Evolutionary conservation across 2,888 invertebrate species (phyloP).

Genomic region (Alviniconcha strummeri): DNA sequence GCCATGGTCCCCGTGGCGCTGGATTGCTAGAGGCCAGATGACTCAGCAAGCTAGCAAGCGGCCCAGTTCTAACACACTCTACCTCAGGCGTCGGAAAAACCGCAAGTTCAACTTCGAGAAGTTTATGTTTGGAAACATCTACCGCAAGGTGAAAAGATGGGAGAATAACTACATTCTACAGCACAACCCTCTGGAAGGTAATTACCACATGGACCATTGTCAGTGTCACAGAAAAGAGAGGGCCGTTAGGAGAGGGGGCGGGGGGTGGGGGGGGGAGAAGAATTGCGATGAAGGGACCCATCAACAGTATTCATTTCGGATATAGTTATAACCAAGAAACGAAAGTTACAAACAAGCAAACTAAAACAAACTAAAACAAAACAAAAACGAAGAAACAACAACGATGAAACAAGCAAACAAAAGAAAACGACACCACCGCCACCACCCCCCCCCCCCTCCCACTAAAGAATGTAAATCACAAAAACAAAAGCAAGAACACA

Average conservation of each 20-base stretch:
- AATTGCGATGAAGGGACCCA: neutral
- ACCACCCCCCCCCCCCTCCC: too few species aligned
- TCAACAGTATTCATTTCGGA: too few species aligned
- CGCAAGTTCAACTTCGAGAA: slow-evolving; percentile 63
- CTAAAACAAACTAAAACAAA: too few species aligned
- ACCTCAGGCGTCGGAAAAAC: slow-evolving; percentile 43
- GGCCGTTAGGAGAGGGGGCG: neutral
- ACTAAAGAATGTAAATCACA: too few species aligned
- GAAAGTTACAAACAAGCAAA: too few species aligned
- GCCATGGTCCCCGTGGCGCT: too few species aligned
- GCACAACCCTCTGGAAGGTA: slow-evolving; percentile 66
- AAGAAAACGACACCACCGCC: too few species aligned
- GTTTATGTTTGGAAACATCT: slow-evolving; percentile 63
- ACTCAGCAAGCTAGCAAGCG: slow-evolving; percentile 26
- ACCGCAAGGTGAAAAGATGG: slow-evolving; percentile 58
- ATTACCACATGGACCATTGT: slow-evolving; percentile 17
- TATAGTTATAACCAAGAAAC: too few species aligned
- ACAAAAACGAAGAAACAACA: too few species aligned
- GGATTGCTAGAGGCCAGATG: neutral
- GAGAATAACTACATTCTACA: slow-evolving; percentile 63
- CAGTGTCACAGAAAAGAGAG: neutral
- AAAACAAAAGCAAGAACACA: too few species aligned
- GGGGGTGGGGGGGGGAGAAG: neutral
- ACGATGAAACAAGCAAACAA: too few species aligned
- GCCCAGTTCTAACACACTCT: slow-evolving; percentile 20